Evolutionary conservation across 2,113 vertebrate species (phyloP).

Genomic region (Triplophysa dalaica): DNA sequence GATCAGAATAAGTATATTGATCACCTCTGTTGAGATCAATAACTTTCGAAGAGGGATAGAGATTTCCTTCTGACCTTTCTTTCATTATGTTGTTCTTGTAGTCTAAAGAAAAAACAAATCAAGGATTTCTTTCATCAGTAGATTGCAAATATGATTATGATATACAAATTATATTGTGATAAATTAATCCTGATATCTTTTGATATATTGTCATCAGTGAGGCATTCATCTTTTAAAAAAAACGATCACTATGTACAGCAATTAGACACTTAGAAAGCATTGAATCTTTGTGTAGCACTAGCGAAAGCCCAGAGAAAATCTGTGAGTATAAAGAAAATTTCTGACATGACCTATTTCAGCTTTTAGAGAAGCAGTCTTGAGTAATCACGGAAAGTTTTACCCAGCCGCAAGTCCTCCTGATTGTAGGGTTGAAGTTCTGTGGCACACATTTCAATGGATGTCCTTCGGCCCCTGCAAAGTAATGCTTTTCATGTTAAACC

Average conservation of each 20-base stretch:
- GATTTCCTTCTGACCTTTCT: slow-evolving; percentile 81
- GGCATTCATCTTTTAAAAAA: neutral
- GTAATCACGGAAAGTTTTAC: slow-evolving; percentile 65
- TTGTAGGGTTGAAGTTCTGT: slow-evolving; percentile 76
- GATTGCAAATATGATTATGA: neutral
- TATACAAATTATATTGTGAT: too few relatives aligned
- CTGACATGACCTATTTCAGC: neutral
- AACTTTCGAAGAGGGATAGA: slow-evolving; percentile 73
- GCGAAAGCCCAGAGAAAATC: too few relatives aligned
- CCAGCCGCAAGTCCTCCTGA: slow-evolving; percentile 82
- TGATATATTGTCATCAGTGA: neutral
- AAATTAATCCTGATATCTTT: neutral
- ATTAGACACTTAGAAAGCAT: too few relatives aligned
- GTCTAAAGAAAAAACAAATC: slow-evolving; percentile 70
- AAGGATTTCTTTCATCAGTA: neutral
- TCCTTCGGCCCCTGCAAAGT: slow-evolving; percentile 72
- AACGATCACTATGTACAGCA: neutral
- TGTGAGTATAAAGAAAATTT: too few relatives aligned
- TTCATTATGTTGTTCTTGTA: slow-evolving; percentile 98
- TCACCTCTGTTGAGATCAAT: slow-evolving; percentile 90
- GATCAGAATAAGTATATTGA: neutral
- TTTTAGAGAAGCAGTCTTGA: neutral
- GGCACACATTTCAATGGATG: slow-evolving; percentile 74
- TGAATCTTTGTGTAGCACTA: too few relatives aligned
- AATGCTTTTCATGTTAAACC: neutral